These are phyloP conservation scores for Zapornia atra DNA, from an alignment of 2,113 vertebrate genomes.

Conservation along the genomic window DNA sequence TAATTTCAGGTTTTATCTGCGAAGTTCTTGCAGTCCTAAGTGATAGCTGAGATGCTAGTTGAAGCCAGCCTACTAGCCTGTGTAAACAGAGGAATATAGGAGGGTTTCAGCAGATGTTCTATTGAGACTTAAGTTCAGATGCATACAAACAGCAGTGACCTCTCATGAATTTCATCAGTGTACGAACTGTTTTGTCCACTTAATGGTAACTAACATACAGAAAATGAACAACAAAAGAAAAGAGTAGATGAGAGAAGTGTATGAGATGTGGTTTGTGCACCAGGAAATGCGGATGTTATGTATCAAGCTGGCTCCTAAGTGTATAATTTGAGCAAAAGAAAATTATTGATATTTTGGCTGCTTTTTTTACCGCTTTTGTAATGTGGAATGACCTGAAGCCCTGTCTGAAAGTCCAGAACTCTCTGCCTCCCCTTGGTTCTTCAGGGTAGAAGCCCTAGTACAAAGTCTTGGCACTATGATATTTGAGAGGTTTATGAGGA, in stretches of 20 bases:
- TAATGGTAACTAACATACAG: background rate
- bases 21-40: background rate
- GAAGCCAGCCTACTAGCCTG: background rate
- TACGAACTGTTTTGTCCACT: background rate
- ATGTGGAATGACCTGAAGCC: background rate
- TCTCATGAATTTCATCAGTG: background rate
- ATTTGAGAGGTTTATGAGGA: fast-evolving
- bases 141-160: background rate
- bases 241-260: background rate
- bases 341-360: background rate
- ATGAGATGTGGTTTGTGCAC: background rate
- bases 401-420: background rate
- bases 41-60: background rate
- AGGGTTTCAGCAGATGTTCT: background rate
- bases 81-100: background rate
- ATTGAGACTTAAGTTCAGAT: background rate
- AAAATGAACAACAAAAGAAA: background rate
- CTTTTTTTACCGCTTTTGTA: background rate
- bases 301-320: background rate
- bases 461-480: background rate
- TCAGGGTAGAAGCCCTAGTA: background rate
- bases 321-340: background rate
- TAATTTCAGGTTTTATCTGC: background rate
- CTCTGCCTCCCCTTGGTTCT: background rate
- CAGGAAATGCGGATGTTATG: background rate